Evolutionary conservation across 2,888 invertebrate species (phyloP).

Genomic region (Hyles lineata): DNA sequence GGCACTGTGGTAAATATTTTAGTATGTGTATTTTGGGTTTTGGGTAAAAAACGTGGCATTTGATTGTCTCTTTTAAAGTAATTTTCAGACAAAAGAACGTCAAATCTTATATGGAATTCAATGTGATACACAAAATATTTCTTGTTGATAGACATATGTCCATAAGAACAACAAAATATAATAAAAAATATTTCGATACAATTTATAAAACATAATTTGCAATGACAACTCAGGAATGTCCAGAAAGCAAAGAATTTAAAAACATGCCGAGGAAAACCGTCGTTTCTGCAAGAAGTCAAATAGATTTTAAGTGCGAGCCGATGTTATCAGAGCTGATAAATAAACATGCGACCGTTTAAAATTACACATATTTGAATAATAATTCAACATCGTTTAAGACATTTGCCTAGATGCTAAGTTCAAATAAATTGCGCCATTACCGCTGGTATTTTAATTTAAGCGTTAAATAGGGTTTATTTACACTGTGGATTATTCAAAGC

Average conservation of each 20-base stretch:
- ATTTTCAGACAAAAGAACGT: no score
- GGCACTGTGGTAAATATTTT: no score
- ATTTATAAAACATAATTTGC: background rate
- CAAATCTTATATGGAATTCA: no score
- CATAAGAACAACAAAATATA: background rate
- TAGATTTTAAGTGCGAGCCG: constrained; percentile 27
- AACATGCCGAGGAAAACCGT: constrained; percentile 1
- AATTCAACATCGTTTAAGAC: constrained; percentile 30
- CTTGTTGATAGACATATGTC: no score
- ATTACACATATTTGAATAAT: constrained; percentile 41
- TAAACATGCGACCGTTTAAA: constrained; percentile 40
- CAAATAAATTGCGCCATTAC: constrained; percentile 27
- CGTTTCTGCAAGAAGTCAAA: constrained; percentile 16
- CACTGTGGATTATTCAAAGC: background rate
- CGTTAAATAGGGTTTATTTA: constrained; percentile 20
- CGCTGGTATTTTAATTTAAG: constrained; percentile 19
- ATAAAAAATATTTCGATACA: background rate
- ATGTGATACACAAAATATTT: no score
- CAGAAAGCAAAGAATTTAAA: background rate
- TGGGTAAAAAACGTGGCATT: no score
- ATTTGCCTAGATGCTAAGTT: constrained; percentile 18
- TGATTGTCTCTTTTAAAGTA: no score
- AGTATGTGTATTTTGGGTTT: no score
- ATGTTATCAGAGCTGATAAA: constrained; percentile 41
- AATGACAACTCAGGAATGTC: background rate